phyloP scores from a whole-genome alignment of 2,113 vertebrate species.

The Chroicocephalus ridibundus region DNA sequence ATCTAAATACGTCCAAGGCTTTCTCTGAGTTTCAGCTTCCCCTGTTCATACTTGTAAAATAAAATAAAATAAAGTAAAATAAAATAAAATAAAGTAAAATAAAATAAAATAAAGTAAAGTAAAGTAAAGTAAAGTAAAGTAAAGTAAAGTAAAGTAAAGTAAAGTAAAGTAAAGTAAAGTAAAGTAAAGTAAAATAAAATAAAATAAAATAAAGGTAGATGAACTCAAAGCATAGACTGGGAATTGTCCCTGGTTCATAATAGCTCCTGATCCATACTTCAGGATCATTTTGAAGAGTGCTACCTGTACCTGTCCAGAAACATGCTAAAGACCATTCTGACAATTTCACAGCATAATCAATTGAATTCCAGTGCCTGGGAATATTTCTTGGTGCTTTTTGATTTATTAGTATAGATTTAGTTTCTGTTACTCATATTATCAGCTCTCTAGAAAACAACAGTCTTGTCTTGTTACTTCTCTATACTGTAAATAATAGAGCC shows the following conservation, averaged over 20 bases:
- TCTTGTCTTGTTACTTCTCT: not conserved
- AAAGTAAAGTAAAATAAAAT: too few species aligned
- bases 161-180: too few species aligned
- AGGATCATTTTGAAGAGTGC: not conserved
- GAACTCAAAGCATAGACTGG: rapidly evolving
- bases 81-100: not conserved
- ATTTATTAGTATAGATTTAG: not conserved
- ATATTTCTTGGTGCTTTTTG: not conserved
- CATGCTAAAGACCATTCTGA: not conserved
- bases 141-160: too few species aligned
- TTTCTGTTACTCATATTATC: not conserved
- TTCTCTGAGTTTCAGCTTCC: not conserved
- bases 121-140: too few species aligned
- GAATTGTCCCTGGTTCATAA: not conserved
- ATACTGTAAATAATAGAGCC: not conserved
- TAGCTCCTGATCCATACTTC: not conserved
- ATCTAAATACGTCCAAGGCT: not conserved
- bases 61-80: not conserved
- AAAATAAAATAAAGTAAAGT: not conserved
- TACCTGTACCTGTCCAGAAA: not conserved
- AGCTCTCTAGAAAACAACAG: not conserved
- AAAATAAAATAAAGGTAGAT: not conserved
- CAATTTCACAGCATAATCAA: not conserved
- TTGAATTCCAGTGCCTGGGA: not conserved
- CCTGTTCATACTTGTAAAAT: not conserved